Evolutionary conservation across 1,140 invertebrate species (phyloP), one percentile per base, ranked within the genome.

Genomic region (Trigoniulus corallinus): DNA sequence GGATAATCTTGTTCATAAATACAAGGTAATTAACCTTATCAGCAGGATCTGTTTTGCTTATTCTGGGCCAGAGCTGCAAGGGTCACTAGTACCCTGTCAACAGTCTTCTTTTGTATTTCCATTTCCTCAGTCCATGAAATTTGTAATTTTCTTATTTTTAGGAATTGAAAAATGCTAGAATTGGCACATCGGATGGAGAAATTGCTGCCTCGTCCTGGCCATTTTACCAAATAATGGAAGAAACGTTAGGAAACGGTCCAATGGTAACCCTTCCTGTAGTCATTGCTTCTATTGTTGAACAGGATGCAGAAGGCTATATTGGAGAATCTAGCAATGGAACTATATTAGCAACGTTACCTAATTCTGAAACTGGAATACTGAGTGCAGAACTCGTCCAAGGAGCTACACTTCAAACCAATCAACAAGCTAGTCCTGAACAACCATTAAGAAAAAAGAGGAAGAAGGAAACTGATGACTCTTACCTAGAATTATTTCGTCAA

Each of bases 1-100:
- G 52, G 48, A 53, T 22, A 53, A 53, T 43, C 20, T 53, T 34
- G 29, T 34, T 34, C 29, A 34, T 34, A 34, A 15, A 34, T 34
- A 34, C 15, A 34, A 34, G 15, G 29, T 34, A 34, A 7, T 7
- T 34, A 34, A 34, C 15, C n/a, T n/a, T n/a, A n/a, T n/a, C 15
- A 7, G 29, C 15, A 34, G 15, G 29, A 34, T 7, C 7, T 15
- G 15, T 34, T 34, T 34, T 34, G 7, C 7, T 34, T 7, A 7
- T 34, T 34, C 7, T 34, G 15, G 15, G 7, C 7, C 29, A 34
- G 15, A 34, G 29, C 15, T 15, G 15, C 29, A n/a, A n/a, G n/a
- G n/a, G n/a, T n/a, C n/a, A n/a, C n/a, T n/a, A n/a, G n/a, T n/a
- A n/a, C n/a, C n/a, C n/a, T n/a, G n/a, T n/a, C n/a, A n/a, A n/a